Base-by-base conservation (phyloP, 2,797 vertebrate species). In the Rhadinocentrus ornatus region DNA sequence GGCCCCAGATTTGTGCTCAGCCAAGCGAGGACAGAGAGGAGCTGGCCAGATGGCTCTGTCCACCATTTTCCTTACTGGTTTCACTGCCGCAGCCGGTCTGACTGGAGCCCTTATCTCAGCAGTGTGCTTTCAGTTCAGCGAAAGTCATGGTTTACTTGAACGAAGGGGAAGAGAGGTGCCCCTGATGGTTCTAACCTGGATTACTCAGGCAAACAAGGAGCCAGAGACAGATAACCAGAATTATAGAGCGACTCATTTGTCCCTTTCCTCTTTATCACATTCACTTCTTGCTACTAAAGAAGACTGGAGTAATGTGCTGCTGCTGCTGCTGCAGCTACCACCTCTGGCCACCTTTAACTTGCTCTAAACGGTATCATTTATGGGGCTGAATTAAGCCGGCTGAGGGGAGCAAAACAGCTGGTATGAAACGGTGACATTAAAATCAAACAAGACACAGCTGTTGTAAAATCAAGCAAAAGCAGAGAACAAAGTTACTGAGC, bases 21-120 rank as follows among this genome's bases (percentile, higher is more conserved):
- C 86, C 75, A 89, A 92, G 91, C 91, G 84, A 74, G 75, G 84
- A 81, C 41, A 32, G 69, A 80, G 69, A 75, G 62, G 80, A 85
- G 81, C 84, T 52, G 78, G 82, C 89, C 89, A 92, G 90, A 93
- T 92, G 93, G 92, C 85, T 83, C 72, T 24, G 77, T 91, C 89
- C 88, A 78, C 85, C 88, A 88, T 80, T 73, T 86, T 90, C 81
- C 78, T 84, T 85, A 20, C 80, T 41, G 88, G 73, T 87, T 90
- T 69, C 77, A 64, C 69, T 75, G 73, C 83, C 58, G 77, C 86
- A 83, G 77, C 81, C 37, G n/a, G 75, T 75, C 84, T 71, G 82
- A 85, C 78, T 69, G 64, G 62, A 83, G 71, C 67, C 74, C 88
- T 94, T 94, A 94, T 93, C 93, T 82, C 75, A 48, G 71, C 73